Evolutionary conservation across 2,113 vertebrate genomes (phyloP).

Genomic region (Xiphorhynchus elegans): DNA sequence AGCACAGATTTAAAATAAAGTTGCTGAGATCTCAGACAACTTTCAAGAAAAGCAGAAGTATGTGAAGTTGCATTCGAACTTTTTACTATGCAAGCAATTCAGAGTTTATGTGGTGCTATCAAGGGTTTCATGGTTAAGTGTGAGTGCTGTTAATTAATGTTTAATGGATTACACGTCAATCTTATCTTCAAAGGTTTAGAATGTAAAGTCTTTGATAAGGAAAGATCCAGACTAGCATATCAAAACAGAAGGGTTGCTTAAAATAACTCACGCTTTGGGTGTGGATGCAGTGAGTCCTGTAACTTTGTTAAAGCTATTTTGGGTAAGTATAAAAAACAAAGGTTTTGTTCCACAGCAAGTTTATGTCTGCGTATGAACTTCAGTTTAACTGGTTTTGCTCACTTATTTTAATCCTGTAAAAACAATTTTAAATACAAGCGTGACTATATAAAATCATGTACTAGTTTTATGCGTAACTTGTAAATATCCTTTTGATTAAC

Average conservation of each 20-base stretch:
- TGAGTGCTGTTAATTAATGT: neutral
- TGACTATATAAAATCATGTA: neutral
- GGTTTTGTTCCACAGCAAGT: neutral
- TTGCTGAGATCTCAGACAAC: neutral
- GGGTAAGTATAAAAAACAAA: neutral
- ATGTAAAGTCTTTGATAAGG: neutral
- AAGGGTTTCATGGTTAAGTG: neutral
- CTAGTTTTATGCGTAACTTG: neutral
- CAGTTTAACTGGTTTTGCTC: neutral
- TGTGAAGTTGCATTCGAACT: slow-evolving; percentile 1
- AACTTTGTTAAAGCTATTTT: slow-evolving; percentile 26
- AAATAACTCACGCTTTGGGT: neutral
- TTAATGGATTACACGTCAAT: neutral
- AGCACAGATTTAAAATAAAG: neutral
- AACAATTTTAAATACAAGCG: neutral
- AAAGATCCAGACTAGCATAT: neutral
- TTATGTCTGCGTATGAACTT: neutral
- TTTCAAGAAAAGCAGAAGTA: slow-evolving; percentile 21
- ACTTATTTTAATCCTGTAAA: neutral
- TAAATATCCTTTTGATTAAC: neutral
- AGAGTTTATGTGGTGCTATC: neutral
- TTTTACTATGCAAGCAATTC: neutral
- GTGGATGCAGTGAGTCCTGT: neutral
- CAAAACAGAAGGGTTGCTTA: neutral
- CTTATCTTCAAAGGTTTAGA: neutral